phyloP scores from a whole-genome alignment of 2,888 invertebrate genomes.

The Heliothis peltigera region DNA sequence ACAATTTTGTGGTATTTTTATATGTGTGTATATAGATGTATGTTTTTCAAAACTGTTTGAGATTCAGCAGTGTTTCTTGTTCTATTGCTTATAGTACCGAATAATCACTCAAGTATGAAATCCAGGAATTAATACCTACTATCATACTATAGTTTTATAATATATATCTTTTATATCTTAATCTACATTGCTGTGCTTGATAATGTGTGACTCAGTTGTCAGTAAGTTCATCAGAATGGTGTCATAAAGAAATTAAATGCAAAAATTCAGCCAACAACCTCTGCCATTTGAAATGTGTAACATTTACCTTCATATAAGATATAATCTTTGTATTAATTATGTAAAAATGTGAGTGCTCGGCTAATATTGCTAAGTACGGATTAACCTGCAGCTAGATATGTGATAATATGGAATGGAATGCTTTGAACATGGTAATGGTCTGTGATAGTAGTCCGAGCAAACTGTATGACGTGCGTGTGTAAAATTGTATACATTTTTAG shows the following conservation, averaged over 20 bases:
- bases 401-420: constrained; percentile 25
- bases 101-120: background rate
- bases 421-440: constrained; percentile 41
- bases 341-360: constrained; percentile 31
- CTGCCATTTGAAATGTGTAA: background rate
- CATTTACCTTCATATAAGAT: background rate
- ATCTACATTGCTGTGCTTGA: background rate
- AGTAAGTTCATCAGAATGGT: constrained; percentile 1
- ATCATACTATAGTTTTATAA: background rate
- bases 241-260: background rate
- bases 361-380: constrained; percentile 33
- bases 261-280: background rate
- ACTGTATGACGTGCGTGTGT: constrained; percentile 2
- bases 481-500: constrained; percentile 15
- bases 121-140: background rate
- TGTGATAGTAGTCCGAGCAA: constrained; percentile 55
- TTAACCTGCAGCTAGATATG: constrained; percentile 22
- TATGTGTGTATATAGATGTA: constrained; percentile 13
- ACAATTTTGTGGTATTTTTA: constrained; percentile 28
- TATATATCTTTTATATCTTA: background rate
- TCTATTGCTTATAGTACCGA: constrained; percentile 5
- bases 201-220: background rate
- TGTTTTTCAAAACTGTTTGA: constrained; percentile 12
- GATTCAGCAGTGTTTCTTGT: constrained; percentile 1
- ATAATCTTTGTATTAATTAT: background rate